Conservation (phyloP, 2,888 invertebrate genomes). For the Platycheirus albimanus region DNA sequence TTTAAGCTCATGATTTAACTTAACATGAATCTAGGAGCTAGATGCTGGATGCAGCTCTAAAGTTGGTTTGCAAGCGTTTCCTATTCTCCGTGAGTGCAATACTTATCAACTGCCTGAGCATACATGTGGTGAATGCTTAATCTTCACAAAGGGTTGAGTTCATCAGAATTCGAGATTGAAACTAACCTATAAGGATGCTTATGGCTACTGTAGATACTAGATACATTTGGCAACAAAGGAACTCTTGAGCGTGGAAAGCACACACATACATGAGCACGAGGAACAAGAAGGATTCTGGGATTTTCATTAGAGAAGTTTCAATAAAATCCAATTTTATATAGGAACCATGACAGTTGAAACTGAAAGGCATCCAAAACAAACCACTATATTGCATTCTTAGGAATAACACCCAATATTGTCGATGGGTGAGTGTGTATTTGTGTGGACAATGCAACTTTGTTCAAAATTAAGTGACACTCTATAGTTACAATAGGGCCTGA, state of each 20-base stretch:
- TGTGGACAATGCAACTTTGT: constrained; percentile 11
- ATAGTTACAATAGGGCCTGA: background rate
- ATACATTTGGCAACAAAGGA: background rate
- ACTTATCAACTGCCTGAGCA: constrained; percentile 28
- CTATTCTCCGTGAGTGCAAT: background rate
- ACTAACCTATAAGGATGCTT: constrained; percentile 18
- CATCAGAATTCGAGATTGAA: constrained; percentile 20
- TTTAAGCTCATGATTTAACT: constrained; percentile 15
- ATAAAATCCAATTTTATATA: constrained; percentile 19
- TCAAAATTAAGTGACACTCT: background rate
- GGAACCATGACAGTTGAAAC: constrained; percentile 19
- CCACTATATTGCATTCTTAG: background rate
- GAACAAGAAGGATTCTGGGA: constrained; percentile 10
- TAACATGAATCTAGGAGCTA: constrained; percentile 2
- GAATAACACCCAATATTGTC: constrained; percentile 2
- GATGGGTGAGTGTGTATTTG: constrained; percentile 7
- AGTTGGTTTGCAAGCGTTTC: background rate
- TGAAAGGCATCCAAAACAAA: constrained; percentile 5
- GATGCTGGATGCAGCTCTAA: background rate
- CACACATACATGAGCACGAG: background rate
- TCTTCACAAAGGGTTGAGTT: constrained; percentile 19
- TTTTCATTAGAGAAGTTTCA: constrained; percentile 27
- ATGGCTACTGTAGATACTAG: background rate
- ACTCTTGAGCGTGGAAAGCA: background rate
- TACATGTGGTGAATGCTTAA: constrained; percentile 14